Evolutionary conservation across 1,140 invertebrate genomes (phyloP), one percentile per base, ranked within the genome.

Genomic region (Aphaenogaster ashmeadi): DNA sequence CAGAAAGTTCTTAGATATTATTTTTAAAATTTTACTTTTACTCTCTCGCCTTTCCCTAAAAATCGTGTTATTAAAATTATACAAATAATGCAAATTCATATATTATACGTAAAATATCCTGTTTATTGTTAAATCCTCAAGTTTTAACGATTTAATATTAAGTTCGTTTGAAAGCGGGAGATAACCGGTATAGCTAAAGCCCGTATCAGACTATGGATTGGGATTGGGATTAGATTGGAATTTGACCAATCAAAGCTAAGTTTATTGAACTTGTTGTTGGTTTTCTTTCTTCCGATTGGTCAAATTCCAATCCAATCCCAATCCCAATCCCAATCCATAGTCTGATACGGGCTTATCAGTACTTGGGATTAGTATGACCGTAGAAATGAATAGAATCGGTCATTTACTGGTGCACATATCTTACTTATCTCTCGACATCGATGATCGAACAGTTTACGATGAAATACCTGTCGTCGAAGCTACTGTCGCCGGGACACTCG

Each of bases 391-490:
- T 21, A 47, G 27, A 36, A 52, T 36, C 58, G 41, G 50, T 47
- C 58, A n/a, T 78, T 62, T 69, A 69, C n/a, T 50, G 0, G n/a
- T 44, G 52, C 38, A 58, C n/a, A 11, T 47, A 36, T 18, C 8
- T 13, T 67, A 41, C 58, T 21, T 62, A 44, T 36, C 56, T 69
- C 41, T 71, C 38, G 13, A 54, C 9, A 18, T 50, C 36, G 38
- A 21, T 56, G 50, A 74, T 83, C 27, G 27, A 60, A 60, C 67
- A 60, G n/a, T 84, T 38, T 36, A 58, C 69, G 41, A 60, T 33
- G 15, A 84, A 9, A n/a, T 50, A 62, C 1, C 80, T 74, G 52
- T 84, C 38, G 13, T 44, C 9, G 50, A 44, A 27, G 38, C 56
- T 33, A 15, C 74, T 7, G 21, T 44, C 41, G 38, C 5, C 74